phyloP scores from a whole-genome alignment of 2,797 vertebrate genomes.

The Coregonus sp. region DNA sequence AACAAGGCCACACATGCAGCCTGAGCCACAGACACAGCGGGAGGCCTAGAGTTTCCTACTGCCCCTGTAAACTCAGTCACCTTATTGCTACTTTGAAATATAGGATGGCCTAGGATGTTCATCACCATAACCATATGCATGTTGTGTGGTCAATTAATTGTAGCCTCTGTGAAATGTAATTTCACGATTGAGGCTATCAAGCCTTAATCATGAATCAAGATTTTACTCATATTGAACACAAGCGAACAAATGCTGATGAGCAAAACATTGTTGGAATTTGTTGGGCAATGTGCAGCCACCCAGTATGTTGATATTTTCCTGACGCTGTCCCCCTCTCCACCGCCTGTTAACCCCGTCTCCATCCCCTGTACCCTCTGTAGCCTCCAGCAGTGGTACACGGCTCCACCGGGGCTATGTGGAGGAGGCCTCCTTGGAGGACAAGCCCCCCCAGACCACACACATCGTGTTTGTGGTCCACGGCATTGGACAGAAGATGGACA shows the following conservation, averaged over 20 bases:
- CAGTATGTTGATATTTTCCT: neutral
- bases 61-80: neutral
- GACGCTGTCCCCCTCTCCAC: neutral
- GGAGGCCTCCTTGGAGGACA: slow-evolving; percentile 94
- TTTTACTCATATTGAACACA: neutral
- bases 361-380: slow-evolving; percentile 65
- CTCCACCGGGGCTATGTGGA: slow-evolving; percentile 97
- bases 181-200: neutral
- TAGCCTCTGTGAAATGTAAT: neutral
- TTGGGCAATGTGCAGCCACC: neutral
- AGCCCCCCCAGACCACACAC: slow-evolving; percentile 92
- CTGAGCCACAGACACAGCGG: neutral
- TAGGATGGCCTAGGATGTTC: neutral
- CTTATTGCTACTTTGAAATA: neutral
- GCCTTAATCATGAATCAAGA: neutral
- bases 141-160: neutral
- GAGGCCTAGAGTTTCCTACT: neutral
- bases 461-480: slow-evolving; percentile 98
- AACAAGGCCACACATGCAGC: neutral
- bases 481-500: slow-evolving; percentile 99
- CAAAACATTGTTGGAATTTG: neutral
- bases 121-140: no score
- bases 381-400: slow-evolving; percentile 95
- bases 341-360: slow-evolving; percentile 11
- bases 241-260: neutral